These are phyloP conservation scores for Parasteatoda lunata DNA, from an alignment of 2,888 invertebrate genomes.

Conservation along the genomic window DNA sequence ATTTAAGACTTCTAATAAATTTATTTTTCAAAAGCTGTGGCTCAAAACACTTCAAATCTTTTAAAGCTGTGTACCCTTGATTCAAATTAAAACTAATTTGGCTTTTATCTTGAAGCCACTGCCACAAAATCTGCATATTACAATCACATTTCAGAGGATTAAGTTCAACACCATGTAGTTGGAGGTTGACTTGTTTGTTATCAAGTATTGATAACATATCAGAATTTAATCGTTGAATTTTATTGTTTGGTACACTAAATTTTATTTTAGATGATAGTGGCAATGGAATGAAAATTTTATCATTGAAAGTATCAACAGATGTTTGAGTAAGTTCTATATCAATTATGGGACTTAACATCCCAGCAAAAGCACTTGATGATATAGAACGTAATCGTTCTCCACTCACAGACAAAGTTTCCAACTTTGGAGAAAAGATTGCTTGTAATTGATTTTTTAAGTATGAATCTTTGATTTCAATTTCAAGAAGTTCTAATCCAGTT, in stretches of 20 bases:
- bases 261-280: slow-evolving; percentile 88
- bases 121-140: slow-evolving; percentile 84
- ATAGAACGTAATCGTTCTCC: slow-evolving; percentile 85
- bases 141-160: slow-evolving; percentile 92
- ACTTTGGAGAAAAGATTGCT: slow-evolving; percentile 84
- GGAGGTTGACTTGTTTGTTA: slow-evolving; percentile 83
- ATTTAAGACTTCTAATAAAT: slow-evolving; percentile 83
- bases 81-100: slow-evolving; percentile 31
- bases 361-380: slow-evolving; percentile 88
- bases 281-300: slow-evolving; percentile 88
- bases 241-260: slow-evolving; percentile 86
- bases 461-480: slow-evolving; percentile 90
- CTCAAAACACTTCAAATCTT: slow-evolving; percentile 80
- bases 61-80: slow-evolving; percentile 24
- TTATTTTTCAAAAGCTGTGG: slow-evolving; percentile 83
- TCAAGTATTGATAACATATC: slow-evolving; percentile 87
- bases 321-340: slow-evolving; percentile 86
- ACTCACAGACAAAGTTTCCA: slow-evolving; percentile 83
- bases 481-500: slow-evolving; percentile 82
- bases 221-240: slow-evolving; percentile 83
- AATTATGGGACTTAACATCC: slow-evolving; percentile 80
- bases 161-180: slow-evolving; percentile 83
- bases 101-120: slow-evolving; percentile 79
- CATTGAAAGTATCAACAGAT: slow-evolving; percentile 84
- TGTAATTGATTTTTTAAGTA: slow-evolving; percentile 83